Conservation (phyloP, 2,888 invertebrate species). For the Fabriciana adippe region DNA sequence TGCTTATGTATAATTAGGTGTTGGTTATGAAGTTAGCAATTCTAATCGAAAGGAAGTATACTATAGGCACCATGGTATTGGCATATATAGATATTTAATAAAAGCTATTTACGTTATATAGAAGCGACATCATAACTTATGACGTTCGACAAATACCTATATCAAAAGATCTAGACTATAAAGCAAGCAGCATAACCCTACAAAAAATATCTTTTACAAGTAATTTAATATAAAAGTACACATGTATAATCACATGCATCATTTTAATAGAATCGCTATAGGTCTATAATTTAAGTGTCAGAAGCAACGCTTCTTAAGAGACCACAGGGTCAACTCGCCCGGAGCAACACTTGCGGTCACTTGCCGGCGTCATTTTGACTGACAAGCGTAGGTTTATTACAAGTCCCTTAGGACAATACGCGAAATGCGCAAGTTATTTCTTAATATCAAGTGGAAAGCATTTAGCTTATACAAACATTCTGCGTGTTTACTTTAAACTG, state of each 20-base stretch:
- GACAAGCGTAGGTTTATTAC: slow-evolving; percentile 44
- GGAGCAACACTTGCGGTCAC: slow-evolving; percentile 44
- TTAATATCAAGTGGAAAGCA: slow-evolving; percentile 11
- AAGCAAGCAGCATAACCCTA: no score
- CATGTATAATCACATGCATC: background rate
- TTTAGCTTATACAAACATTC: background rate
- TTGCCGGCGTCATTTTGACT: slow-evolving; percentile 57
- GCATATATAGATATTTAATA: no score
- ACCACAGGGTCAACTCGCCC: slow-evolving; percentile 45
- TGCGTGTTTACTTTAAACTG: background rate
- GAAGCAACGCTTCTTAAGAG: slow-evolving; percentile 60
- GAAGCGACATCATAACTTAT: no score
- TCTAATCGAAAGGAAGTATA: no score
- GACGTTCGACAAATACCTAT: no score
- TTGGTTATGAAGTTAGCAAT: no score
- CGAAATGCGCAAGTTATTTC: slow-evolving; percentile 27
- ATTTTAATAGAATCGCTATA: slow-evolving; percentile 23
- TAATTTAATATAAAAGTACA: no score
- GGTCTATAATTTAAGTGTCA: slow-evolving; percentile 50
- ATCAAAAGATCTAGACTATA: no score
- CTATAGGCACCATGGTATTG: no score
- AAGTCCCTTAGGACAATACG: slow-evolving; percentile 31
- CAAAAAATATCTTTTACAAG: no score
- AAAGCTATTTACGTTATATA: no score
- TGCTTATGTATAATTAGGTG: no score